Evolutionary conservation across 2,888 invertebrate genomes (phyloP).

Genomic region (Pterostichus niger): DNA sequence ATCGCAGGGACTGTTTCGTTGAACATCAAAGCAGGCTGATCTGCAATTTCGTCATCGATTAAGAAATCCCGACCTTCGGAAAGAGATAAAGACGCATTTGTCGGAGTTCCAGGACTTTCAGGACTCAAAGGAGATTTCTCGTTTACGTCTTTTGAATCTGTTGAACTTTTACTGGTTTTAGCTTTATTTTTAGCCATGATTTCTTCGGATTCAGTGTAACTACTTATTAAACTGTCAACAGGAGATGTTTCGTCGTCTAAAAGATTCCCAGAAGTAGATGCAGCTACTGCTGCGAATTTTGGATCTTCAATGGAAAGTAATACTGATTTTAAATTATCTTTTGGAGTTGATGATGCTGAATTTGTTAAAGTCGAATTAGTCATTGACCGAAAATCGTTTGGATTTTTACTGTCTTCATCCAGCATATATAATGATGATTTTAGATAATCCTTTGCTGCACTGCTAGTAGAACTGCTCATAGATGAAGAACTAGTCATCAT

Average conservation of each 20-base stretch:
- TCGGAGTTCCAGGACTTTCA: conserved; percentile 87
- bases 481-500: conserved; percentile 58
- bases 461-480: conserved; percentile 56
- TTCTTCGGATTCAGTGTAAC: conserved; percentile 82
- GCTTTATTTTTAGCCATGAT: conserved; percentile 75
- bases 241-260: conserved; percentile 92
- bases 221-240: conserved; percentile 87
- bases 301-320: conserved; percentile 85
- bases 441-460: conserved; percentile 35
- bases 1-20: conserved; percentile 80
- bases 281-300: conserved; percentile 87
- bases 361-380: conserved; percentile 34
- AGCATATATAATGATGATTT: conserved; percentile 31
- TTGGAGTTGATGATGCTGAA: conserved; percentile 31
- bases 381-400: background rate
- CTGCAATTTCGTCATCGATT: conserved; percentile 93
- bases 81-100: conserved; percentile 88
- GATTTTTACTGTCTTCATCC: conserved; percentile 11
- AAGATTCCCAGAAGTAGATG: conserved; percentile 84
- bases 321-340: conserved; percentile 75
- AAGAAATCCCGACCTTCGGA: conserved; percentile 91
- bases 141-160: conserved; percentile 79
- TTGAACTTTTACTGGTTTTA: conserved; percentile 71
- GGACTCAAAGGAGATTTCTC: conserved; percentile 76
- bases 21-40: conserved; percentile 91